Percentiles rank a stretch among this genome's conserved stretches.
Conservation (phyloP, 2,113 vertebrate genomes). For the Isurus oxyrinchus region DNA sequence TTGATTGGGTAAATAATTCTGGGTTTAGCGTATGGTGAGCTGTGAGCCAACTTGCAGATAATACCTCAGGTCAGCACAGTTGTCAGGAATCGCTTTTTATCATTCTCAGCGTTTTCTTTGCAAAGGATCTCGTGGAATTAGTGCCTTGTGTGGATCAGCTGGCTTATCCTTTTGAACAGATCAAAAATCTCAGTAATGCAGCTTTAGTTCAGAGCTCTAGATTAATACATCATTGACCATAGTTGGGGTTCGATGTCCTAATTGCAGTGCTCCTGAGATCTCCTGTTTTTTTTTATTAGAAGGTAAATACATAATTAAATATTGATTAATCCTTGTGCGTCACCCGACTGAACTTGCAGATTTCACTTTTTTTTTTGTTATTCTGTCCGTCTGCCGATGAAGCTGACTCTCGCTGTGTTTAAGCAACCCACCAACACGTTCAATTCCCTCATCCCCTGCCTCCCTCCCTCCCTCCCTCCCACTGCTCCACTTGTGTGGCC, state of each 20-base stretch:
- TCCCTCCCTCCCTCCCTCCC: too few species aligned
- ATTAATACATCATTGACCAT: background rate
- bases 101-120: background rate
- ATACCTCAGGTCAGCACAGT: slow-evolving; percentile 1
- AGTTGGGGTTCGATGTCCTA: background rate
- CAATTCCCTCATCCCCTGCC: background rate
- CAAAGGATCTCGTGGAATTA: background rate
- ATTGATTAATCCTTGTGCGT: background rate
- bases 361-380: background rate
- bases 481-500: background rate
- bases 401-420: background rate
- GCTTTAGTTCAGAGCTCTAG: background rate
- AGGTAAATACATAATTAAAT: slow-evolving; percentile 26
- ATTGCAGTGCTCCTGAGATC: background rate
- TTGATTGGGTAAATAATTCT: slow-evolving; percentile 54
- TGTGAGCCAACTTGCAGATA: background rate
- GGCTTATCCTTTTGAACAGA: background rate
- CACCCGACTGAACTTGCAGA: background rate
- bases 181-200: background rate
- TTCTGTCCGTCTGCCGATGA: background rate
- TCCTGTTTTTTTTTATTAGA: background rate
- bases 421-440: too few species aligned
- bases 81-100: background rate
- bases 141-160: background rate
- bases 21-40: slow-evolving; percentile 45